Percentiles rank a stretch among this genome's conserved stretches.
Conservation (phyloP, 1,140 invertebrate genomes). For the Hyles vespertilio region DNA sequence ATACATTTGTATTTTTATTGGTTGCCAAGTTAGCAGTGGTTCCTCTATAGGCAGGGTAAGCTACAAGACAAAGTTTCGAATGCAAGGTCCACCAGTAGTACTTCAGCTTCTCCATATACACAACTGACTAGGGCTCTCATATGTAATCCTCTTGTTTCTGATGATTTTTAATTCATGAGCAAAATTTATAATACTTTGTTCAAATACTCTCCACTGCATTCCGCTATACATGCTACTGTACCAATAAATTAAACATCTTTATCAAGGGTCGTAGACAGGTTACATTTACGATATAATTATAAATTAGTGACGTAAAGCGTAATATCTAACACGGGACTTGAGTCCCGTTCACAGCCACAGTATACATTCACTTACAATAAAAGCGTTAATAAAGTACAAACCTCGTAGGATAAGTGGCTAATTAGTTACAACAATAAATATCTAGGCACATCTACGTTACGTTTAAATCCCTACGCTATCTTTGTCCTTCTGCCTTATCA, state of each 20-base stretch:
- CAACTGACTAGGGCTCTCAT: too few species aligned
- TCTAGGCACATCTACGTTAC: constrained; percentile 42
- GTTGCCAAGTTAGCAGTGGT: neutral
- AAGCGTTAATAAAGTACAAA: constrained; percentile 65
- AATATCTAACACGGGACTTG: constrained; percentile 59
- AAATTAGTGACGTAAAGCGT: constrained; percentile 69
- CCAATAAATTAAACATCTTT: constrained; percentile 6
- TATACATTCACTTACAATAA: constrained; percentile 79
- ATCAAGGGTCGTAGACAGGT: constrained; percentile 22
- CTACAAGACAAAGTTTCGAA: too few species aligned
- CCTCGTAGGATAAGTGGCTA: constrained; percentile 48
- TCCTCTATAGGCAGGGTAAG: neutral
- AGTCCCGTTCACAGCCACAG: constrained; percentile 67
- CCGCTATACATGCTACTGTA: neutral
- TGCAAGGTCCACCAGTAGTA: too few species aligned
- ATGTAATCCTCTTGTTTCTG: too few species aligned
- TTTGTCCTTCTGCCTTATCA: constrained; percentile 42
- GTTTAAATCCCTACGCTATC: constrained; percentile 37
- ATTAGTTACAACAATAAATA: constrained; percentile 32
- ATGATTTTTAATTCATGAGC: constrained; percentile 3
- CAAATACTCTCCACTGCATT: neutral
- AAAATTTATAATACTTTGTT: constrained; percentile 8
- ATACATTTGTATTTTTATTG: too few species aligned
- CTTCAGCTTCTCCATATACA: too few species aligned
- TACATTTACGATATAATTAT: constrained; percentile 36